phyloP scores from a whole-genome alignment of 2,888 invertebrate species.

The Listrodromus nycthemerus region DNA sequence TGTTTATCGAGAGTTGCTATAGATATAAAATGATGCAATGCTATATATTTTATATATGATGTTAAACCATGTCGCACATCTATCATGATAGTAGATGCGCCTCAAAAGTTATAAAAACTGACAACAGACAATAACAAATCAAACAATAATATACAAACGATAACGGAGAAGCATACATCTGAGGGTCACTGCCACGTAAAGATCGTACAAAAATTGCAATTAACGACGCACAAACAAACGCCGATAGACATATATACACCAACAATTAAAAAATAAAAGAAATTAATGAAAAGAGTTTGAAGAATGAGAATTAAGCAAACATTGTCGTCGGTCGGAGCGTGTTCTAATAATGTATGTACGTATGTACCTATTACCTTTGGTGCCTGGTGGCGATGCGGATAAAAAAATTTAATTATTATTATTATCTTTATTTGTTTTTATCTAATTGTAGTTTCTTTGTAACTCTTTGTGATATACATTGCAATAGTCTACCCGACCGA shows the following conservation, averaged over 20 bases:
- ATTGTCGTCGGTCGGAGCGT: constrained; percentile 71
- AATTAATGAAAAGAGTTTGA: constrained; percentile 43
- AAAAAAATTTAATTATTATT: constrained; percentile 76
- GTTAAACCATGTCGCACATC: constrained; percentile 58
- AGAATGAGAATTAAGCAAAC: constrained; percentile 34
- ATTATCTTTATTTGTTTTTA: constrained; percentile 83
- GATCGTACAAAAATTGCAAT: constrained; percentile 12
- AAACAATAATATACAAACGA: constrained; percentile 9
- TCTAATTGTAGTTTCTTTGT: constrained; percentile 84
- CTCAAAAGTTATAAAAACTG: constrained; percentile 62
- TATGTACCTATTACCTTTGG: constrained; percentile 76
- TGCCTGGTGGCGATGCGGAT: constrained; percentile 81
- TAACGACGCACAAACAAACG: constrained; percentile 26
- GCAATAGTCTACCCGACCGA: constrained; percentile 83
- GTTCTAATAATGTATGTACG: constrained; percentile 70
- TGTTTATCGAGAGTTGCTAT: constrained; percentile 25
- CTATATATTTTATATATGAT: constrained; percentile 59
- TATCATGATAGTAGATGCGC: constrained; percentile 67
- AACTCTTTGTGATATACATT: constrained; percentile 84
- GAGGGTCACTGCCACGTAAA: constrained; percentile 4
- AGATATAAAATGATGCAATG: constrained; percentile 39
- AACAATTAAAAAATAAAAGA: constrained; percentile 33
- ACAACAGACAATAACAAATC: background rate
- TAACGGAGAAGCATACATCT: background rate
- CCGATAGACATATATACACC: constrained; percentile 2